Base-by-base conservation (phyloP, 2,797 vertebrate genomes). In the Hemitrygon akajei region DNA sequence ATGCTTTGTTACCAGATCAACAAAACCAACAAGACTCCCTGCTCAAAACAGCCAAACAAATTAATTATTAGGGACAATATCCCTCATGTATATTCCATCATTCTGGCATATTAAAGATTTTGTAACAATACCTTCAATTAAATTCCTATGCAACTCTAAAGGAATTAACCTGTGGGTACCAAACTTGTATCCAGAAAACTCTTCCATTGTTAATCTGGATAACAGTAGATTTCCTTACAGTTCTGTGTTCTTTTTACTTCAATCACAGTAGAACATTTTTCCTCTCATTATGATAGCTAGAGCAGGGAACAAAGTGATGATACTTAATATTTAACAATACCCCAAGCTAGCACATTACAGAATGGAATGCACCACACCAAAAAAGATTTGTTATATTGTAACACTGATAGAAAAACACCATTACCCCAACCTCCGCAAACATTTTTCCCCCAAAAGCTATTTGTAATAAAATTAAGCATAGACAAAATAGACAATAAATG, bases 371-470 rank as follows among this genome's bases (percentile, higher is more conserved):
- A 76, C 91, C 71, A 76, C 71, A 22, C 63, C 87, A 73, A 75
- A 91, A 79, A 73, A n/a, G 16, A 69, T 93, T 76, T 93, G 91
- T 93, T 93, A 93, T 75, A 93, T 75, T 76, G 47, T 76, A 93
- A 93, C 91, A 93, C 37, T 76, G 40, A 25, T 18, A 76, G 91
- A 25, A 58, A 75, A 93, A 76, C 25, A 73, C 37, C 37, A 87
- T 66, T 81, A 89, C 18, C 14, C 71, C 94, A 96, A 94, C 95
- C 95, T 95, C 96, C 95, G 96, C 96, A 95, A 95, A 95, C 40
- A 93, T 95, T 95, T 95, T 94, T 93, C 94, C 94, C 94, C 95
- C 96, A 97, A 96, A 95, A 96, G 96, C 96, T 95, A 96, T 96
- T 40, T 40, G 60, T 37, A 92, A 95, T 95, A 94, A 95, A 94